phyloP scores from a whole-genome alignment of 2,113 vertebrate genomes.

The Nettapus auritus region DNA sequence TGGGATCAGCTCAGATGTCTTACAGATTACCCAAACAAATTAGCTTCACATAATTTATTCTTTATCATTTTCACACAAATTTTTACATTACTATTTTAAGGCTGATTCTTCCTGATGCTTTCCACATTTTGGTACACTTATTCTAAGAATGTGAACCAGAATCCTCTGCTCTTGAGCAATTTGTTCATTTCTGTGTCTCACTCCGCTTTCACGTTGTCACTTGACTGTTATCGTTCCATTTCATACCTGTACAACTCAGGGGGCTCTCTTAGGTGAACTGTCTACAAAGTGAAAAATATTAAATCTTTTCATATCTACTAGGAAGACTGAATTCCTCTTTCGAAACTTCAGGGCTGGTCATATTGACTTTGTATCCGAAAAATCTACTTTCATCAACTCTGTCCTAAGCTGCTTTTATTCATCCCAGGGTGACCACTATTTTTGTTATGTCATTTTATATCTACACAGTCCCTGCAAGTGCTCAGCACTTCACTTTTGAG shows the following conservation, averaged over 20 bases:
- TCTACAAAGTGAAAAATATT: background rate
- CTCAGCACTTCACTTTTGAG: conserved; percentile 7
- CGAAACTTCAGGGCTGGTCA: background rate
- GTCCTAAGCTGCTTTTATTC: background rate
- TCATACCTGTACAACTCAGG: background rate
- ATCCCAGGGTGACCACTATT: background rate
- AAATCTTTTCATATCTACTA: background rate
- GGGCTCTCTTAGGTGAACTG: background rate
- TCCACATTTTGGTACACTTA: background rate
- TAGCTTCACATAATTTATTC: background rate
- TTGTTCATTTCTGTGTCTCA: background rate
- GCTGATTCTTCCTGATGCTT: background rate
- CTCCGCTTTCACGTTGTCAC: background rate
- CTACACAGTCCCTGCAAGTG: background rate
- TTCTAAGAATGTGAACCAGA: background rate
- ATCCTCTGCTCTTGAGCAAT: background rate
- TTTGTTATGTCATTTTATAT: conserved; percentile 19
- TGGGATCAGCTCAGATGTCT: background rate
- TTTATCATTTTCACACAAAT: background rate
- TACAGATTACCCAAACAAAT: background rate
- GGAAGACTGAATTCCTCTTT: conserved; percentile 8
- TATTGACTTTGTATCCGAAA: background rate
- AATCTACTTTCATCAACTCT: background rate
- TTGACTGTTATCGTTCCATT: background rate
- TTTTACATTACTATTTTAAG: background rate